These are phyloP conservation scores for Sminthurinus aureus DNA, from an alignment of 2,888 invertebrate genomes.

Conservation along the genomic window DNA sequence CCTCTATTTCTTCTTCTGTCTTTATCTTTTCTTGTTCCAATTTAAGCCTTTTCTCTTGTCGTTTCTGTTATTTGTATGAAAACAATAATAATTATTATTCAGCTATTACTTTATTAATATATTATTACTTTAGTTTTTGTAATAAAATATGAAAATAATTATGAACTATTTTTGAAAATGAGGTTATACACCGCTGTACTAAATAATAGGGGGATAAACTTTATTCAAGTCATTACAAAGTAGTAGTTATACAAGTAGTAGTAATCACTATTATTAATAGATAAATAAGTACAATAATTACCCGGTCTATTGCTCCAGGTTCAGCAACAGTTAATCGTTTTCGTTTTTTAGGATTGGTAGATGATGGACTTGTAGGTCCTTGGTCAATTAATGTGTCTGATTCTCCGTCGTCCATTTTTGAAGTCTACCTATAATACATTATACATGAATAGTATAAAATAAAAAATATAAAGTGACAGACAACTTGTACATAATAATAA, in stretches of 20 bases:
- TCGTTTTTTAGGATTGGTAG: slow-evolving; percentile 48
- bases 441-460: neutral
- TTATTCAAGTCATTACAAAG: too few relatives aligned
- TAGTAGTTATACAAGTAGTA: neutral
- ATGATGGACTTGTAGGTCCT: slow-evolving; percentile 34
- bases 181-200: too few relatives aligned
- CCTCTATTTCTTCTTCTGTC: slow-evolving; percentile 36
- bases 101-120: neutral
- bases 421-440: neutral
- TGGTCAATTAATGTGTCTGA: neutral
- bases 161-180: neutral
- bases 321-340: slow-evolving; percentile 54
- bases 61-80: too few relatives aligned
- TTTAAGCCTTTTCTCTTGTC: slow-evolving; percentile 51
- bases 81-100: slow-evolving; percentile 6
- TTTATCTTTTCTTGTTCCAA: slow-evolving; percentile 45
- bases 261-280: neutral
- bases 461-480: neutral
- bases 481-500: too few relatives aligned
- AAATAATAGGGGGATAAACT: too few relatives aligned
- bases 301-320: slow-evolving; percentile 48
- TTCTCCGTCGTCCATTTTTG: slow-evolving; percentile 23
- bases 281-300: slow-evolving; percentile 23
- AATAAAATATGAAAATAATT: neutral
- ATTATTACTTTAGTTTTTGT: neutral